Percentiles rank a stretch among this genome's conserved stretches.
Evolutionary conservation across 2,888 invertebrate genomes (phyloP).

Genomic region (Sphecodes monilicornis): DNA sequence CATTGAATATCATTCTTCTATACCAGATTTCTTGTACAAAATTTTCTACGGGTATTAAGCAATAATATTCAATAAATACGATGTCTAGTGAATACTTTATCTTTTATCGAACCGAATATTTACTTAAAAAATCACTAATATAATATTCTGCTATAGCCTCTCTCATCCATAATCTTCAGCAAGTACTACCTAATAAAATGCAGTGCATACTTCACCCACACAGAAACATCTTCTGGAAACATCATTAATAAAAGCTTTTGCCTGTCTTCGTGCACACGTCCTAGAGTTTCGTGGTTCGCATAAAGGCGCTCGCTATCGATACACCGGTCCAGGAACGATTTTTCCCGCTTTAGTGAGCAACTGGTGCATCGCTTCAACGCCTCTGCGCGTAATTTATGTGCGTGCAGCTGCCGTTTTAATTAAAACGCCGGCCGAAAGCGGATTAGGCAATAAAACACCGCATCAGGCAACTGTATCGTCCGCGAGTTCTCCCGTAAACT

Average conservation of each 20-base stretch:
- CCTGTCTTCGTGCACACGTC: neutral
- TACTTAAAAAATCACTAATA: no score
- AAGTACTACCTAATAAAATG: no score
- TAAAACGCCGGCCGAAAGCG: slow-evolving; percentile 18
- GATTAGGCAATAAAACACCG: slow-evolving; percentile 27
- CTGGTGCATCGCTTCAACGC: slow-evolving; percentile 1
- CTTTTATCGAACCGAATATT: no score
- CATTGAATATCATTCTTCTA: no score
- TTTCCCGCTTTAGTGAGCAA: slow-evolving; percentile 4
- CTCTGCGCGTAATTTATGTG: slow-evolving; percentile 17
- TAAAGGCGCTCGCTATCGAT: neutral
- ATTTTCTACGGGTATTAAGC: no score
- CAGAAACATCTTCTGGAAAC: neutral
- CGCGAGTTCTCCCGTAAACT: neutral
- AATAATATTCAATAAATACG: no score
- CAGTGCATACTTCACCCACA: no score
- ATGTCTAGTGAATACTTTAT: no score
- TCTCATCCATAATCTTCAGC: no score
- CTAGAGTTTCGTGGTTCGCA: neutral
- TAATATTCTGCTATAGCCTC: no score
- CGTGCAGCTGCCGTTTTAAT: slow-evolving; percentile 28
- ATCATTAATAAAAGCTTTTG: neutral
- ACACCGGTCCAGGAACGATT: slow-evolving; percentile 9
- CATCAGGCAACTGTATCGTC: neutral
- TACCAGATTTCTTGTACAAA: no score